Percentiles rank a stretch among this genome's conserved stretches.
Evolutionary conservation across 2,797 vertebrate genomes (phyloP).

Genomic region (Allobates femoralis): DNA sequence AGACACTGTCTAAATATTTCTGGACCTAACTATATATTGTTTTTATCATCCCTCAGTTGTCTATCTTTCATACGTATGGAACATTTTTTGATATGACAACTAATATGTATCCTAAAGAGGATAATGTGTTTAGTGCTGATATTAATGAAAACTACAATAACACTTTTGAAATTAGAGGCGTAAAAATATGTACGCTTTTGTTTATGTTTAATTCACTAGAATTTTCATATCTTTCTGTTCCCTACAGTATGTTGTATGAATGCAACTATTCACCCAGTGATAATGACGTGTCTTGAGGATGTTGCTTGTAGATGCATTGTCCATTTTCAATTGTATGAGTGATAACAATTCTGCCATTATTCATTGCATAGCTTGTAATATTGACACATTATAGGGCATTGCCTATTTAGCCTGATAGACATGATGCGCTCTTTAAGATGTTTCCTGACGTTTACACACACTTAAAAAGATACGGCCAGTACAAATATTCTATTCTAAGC

Average conservation of each 20-base stretch:
- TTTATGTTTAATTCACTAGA: constrained; percentile 1
- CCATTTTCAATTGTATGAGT: constrained; percentile 33
- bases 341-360: constrained; percentile 32
- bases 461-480: neutral
- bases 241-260: constrained; percentile 17
- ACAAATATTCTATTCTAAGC: neutral
- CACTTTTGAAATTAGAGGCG: neutral
- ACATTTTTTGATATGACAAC: neutral
- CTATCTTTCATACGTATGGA: neutral
- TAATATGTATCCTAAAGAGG: neutral
- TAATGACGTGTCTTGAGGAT: constrained; percentile 51
- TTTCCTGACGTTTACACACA: too few relatives aligned
- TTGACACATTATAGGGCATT: neutral
- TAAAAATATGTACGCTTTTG: neutral
- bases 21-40: too few relatives aligned
- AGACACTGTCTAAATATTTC: too few relatives aligned
- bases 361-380: neutral
- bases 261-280: constrained; percentile 30
- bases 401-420: neutral
- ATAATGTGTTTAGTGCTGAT: neutral
- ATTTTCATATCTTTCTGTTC: constrained; percentile 12
- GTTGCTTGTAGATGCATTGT: constrained; percentile 51
- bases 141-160: constrained; percentile 13
- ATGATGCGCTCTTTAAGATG: neutral
- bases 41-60: neutral